Base-by-base conservation (phyloP, 1,140 invertebrate species). In the Bombus superbus region DNA sequence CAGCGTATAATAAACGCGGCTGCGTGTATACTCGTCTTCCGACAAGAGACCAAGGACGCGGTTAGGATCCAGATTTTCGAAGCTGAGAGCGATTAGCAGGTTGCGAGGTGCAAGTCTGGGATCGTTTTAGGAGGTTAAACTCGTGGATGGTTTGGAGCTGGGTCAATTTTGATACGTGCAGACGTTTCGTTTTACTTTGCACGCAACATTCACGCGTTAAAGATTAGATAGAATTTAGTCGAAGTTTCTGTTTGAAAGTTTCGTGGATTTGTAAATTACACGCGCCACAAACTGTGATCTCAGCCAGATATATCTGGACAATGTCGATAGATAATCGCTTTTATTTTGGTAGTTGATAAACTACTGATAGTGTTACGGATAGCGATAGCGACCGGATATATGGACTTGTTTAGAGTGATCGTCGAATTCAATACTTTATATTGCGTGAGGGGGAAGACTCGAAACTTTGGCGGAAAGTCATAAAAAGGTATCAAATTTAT, bases 1-100 rank as follows among this genome's bases (percentile, higher is more conserved):
- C 75, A 69, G 71, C 87, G 59, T 85, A 79, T 89, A 89, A 89
- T 89, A 89, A 89, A 89, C 88, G 44, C 75, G 76, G 57, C 68
- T 80, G 32, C 80, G 75, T 78, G 75, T 85, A n/a, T 62, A 81
- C 88, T 44, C 87, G 87, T 88, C 88, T 85, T 85, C 77, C 83
- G 77, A 80, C 83, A 80, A 53, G 64, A 83, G 42, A 85, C 83
- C 83, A 85, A 85, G 83, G 83, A 85, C 83, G 76, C 22, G 6
- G 22, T 62, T 57, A 22, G 47, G 32, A 25, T 75, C 32, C 32
- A 57, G 32, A 18, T 35, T 59, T 40, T 40, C 15, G 35, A 28
- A 76, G 74, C 35, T 28, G 74, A 59, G 25, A 77, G 8, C 73
- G 44, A 57, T 47, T 75, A 32, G n/a, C 28, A 25, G 32, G 22